Evolutionary conservation across 2,113 vertebrate genomes (phyloP).

Genomic region (Chlorocebus sabaeus): DNA sequence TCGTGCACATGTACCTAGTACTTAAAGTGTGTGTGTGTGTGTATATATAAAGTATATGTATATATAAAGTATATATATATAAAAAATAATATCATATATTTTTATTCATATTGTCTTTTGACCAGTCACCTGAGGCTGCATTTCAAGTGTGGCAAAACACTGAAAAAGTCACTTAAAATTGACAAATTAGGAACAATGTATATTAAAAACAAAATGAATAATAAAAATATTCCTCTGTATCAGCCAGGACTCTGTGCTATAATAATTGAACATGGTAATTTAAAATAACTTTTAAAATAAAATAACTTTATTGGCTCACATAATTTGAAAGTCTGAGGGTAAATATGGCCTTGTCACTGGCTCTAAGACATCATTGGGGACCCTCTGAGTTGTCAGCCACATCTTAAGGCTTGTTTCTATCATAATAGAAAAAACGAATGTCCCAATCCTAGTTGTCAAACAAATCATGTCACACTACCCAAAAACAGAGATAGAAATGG

Average conservation of each 20-base stretch:
- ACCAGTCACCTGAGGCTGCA: neutral
- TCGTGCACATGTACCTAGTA: too few species aligned
- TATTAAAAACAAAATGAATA: neutral
- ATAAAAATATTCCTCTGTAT: neutral
- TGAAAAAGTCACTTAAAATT: neutral
- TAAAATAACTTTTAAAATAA: neutral
- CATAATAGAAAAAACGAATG: neutral
- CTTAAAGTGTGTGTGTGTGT: too few species aligned
- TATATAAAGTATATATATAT: too few species aligned
- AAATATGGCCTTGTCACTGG: neutral
- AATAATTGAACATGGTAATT: neutral
- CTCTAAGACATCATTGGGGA: neutral
- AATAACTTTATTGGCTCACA: neutral
- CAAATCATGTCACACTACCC: neutral
- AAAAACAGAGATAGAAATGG: neutral
- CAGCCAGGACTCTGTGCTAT: neutral
- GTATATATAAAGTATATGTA: too few species aligned
- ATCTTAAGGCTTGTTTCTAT: neutral
- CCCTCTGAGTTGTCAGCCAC: neutral
- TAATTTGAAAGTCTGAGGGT: neutral
- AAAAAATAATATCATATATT: neutral
- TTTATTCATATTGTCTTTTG: neutral
- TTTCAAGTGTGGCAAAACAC: neutral
- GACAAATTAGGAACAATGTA: neutral
- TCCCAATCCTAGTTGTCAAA: neutral